Evolutionary conservation across 2,113 vertebrate species (phyloP).

Genomic region (Dasypus novemcinctus): DNA sequence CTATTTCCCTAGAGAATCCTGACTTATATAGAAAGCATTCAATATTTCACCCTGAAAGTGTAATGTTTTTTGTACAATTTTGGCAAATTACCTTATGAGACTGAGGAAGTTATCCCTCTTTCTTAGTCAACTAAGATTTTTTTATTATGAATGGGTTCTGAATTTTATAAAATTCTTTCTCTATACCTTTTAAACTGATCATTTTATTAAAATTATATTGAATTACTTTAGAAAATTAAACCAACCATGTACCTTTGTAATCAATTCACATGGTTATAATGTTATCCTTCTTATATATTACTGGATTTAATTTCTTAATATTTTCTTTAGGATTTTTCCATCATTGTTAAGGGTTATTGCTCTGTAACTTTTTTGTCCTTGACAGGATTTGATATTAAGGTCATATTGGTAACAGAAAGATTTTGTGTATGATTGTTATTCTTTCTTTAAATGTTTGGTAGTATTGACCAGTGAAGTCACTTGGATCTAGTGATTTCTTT

Average conservation of each 20-base stretch:
- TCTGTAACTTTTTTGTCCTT: too few relatives aligned
- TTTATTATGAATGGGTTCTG: neutral
- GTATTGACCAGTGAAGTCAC: neutral
- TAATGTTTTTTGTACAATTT: neutral
- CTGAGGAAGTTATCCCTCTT: neutral
- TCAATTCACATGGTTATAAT: too few relatives aligned
- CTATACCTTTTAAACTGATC: neutral
- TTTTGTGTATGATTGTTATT: neutral
- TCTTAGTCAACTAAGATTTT: neutral
- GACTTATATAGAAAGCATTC: neutral
- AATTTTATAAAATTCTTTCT: neutral
- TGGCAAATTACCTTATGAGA: neutral
- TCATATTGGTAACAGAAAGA: too few relatives aligned
- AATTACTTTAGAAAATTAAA: neutral
- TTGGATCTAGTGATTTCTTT: neutral
- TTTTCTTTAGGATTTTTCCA: too few relatives aligned
- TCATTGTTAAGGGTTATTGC: too few relatives aligned
- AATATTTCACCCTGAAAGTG: neutral
- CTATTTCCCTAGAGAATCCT: too few relatives aligned
- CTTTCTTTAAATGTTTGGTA: too few relatives aligned
- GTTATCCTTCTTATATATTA: too few relatives aligned
- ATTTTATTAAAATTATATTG: neutral
- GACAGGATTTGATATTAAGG: too few relatives aligned
- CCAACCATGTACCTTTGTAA: neutral
- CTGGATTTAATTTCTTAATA: too few relatives aligned